Base-by-base conservation (phyloP, 2,113 vertebrate genomes). In the Pollachius pollachius region DNA sequence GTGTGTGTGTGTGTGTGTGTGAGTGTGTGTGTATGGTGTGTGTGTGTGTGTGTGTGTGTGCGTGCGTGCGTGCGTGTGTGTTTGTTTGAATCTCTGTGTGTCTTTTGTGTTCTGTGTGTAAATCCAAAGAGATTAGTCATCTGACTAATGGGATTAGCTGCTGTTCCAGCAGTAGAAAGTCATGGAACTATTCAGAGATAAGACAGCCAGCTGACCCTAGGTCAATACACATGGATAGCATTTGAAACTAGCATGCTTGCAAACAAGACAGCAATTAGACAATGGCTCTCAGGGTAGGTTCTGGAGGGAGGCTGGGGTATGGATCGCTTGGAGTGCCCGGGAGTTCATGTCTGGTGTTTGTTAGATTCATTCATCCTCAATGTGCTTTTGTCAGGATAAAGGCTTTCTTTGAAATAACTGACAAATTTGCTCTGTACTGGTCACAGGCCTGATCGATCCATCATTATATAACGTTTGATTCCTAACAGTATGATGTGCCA, bases 61-160 rank as follows among this genome's bases (percentile, higher is more conserved):
- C 66, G 62, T 64, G 34, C 30, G 21, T 57, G 54, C 17, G 54
- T 57, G 54, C 17, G 54, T 57, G 54, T 57, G 52, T 57, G 54
- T 57, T 9, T 57, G 54, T 57, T 5, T 17, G 54, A 19, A 17
- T 61, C 17, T 21, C 8, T 21, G 18, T 16, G 54, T 13, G 17
- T 57, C 15, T 57, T 16, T 17, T 57, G 15, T 57, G 54, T n/a
- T 57, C 17, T 64, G 63, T 73, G 64, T 37, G 62, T 62, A 21
- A 11, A 52, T 65, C 67, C 25, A 58, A n/a, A 70, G 72, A 70
- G 76, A 81, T 88, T 81, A 82, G 41, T 85, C 68, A 68, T 76
- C 69, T 78, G 65, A 67, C 65, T 80, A 72, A 85, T 75, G 61
- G 72, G 76, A 85, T 88, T 85, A 78, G 52, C 69, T 75, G 58